Percentiles rank a stretch among this genome's conserved stretches.
phyloP scores from a whole-genome alignment of 1,140 invertebrate species.

The Cecropterus lyciades region DNA sequence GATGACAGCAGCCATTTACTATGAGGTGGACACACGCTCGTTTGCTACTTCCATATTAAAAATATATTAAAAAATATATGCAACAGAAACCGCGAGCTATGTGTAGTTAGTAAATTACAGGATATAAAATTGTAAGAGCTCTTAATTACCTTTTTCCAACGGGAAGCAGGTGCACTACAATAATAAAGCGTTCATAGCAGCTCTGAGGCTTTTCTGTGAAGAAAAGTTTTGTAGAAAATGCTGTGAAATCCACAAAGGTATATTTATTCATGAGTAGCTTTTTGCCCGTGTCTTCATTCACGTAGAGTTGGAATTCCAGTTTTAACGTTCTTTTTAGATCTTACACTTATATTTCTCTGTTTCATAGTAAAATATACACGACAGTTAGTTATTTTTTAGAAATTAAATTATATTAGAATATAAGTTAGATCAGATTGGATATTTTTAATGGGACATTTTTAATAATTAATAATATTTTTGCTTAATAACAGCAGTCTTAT shows the following conservation, averaged over 20 bases:
- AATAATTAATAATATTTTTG: too few species aligned
- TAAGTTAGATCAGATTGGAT: too few species aligned
- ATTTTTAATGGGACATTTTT: too few species aligned
- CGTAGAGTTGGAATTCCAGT: background rate
- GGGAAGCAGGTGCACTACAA: conserved; percentile 8
- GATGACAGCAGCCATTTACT: too few species aligned
- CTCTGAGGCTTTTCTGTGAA: background rate
- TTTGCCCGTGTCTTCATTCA: background rate
- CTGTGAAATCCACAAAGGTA: conserved; percentile 15
- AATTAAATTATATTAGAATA: too few species aligned
- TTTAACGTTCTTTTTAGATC: background rate
- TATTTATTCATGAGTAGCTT: conserved; percentile 13
- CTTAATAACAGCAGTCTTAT: too few species aligned
- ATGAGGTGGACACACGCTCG: too few species aligned
- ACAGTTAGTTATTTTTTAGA: too few species aligned
- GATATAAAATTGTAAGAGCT: background rate
- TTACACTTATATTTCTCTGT: too few species aligned
- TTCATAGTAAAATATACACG: too few species aligned
- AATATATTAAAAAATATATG: too few species aligned
- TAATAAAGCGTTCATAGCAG: background rate
- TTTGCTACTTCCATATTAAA: too few species aligned
- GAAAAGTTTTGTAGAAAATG: conserved; percentile 12
- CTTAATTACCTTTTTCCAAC: conserved; percentile 5
- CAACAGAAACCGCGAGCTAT: background rate
- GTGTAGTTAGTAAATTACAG: background rate